Evolutionary conservation across 2,113 vertebrate species (phyloP), one percentile per base, ranked within the genome.

Genomic region (Lophura nycthemera): DNA sequence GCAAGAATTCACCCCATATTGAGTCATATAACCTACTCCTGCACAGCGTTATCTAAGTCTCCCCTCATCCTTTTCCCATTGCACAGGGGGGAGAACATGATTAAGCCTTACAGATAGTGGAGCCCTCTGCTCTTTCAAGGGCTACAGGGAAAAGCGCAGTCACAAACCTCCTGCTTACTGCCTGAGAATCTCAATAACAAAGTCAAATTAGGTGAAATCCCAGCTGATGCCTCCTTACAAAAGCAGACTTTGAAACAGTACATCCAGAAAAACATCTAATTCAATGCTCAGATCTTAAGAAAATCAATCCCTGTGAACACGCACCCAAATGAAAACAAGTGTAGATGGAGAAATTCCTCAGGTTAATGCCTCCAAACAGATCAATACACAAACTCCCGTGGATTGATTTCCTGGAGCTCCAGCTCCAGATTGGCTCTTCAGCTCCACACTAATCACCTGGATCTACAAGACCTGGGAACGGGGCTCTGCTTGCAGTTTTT

Each of bases 361-460:
- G 86, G 75, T 95, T 94, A 95, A 93, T 45, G 61, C 81, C 93
- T 86, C 90, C 60, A 96, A 95, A 87, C 86, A 95, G 88, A 96
- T 96, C 93, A 89, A 94, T 96, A 54, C 47, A 69, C 72, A 85
- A 86, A 88, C 43, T 69, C 69, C 56, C n/a, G 54, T 3, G 17
- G 77, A 93, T 25, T 87, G 85, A 93, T 96, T 96, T 88, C 80
- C 57, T 67, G 65, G 70, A 70, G 57, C 19, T 87, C 74, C 64
- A 76, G 19, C 20, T 80, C 32, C 47, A 30, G 24, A 21, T 77
- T 65, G 69, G 13, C 13, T 60, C 52, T 57, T 43, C 61, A 48
- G 18, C 34, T 72, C 25, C 67, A 60, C 24, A 19, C 78, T 80
- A 38, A 85, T 54, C 63, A 12, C 3, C 9, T 4, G 2, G 27